A percentile compares a stretch with the other conserved stretches of the same genome.
Evolutionary conservation across 1,140 invertebrate genomes (phyloP).

Genomic region (Plectrocnemia conspersa): DNA sequence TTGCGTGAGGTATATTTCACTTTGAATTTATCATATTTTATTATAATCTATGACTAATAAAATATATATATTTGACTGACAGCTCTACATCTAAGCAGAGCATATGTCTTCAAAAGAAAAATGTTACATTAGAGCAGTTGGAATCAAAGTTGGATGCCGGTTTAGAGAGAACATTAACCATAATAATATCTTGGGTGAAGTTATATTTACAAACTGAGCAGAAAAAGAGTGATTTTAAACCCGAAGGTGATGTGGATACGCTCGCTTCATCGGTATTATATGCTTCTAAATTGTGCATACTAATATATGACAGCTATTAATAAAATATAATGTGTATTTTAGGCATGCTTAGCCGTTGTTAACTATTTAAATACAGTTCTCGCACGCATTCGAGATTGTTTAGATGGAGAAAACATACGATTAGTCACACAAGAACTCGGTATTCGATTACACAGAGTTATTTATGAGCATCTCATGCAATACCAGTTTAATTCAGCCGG

Average conservation of each 20-base stretch:
- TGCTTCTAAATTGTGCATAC: neutral
- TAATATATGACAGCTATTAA: slow-evolving; percentile 4
- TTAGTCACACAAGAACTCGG: slow-evolving; percentile 85
- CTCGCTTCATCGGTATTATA: slow-evolving; percentile 61
- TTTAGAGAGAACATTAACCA: slow-evolving; percentile 80
- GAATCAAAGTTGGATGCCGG: slow-evolving; percentile 89
- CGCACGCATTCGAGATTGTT: slow-evolving; percentile 72
- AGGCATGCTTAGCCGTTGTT: slow-evolving; percentile 86
- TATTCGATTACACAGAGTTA: slow-evolving; percentile 83
- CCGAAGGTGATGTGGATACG: slow-evolving; percentile 80
- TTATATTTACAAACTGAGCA: slow-evolving; percentile 89
- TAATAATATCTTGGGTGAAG: slow-evolving; percentile 88
- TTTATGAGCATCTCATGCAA: slow-evolving; percentile 91
- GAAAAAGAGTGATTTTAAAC: slow-evolving; percentile 94
- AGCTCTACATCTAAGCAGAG: slow-evolving; percentile 85
- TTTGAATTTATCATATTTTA: neutral
- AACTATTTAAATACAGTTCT: slow-evolving; percentile 77
- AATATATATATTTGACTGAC: slow-evolving; percentile 36
- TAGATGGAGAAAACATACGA: slow-evolving; percentile 92
- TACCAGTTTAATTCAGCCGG: slow-evolving; percentile 95
- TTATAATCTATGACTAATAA: neutral
- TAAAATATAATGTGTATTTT: slow-evolving; percentile 34
- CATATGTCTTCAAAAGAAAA: slow-evolving; percentile 84
- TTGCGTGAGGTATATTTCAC: slow-evolving; percentile 70
- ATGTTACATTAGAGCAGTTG: slow-evolving; percentile 78